Evolutionary conservation across 2,888 invertebrate genomes (phyloP), one percentile per base, ranked within the genome.

Genomic region (Hermaeophaga mercurialis): DNA sequence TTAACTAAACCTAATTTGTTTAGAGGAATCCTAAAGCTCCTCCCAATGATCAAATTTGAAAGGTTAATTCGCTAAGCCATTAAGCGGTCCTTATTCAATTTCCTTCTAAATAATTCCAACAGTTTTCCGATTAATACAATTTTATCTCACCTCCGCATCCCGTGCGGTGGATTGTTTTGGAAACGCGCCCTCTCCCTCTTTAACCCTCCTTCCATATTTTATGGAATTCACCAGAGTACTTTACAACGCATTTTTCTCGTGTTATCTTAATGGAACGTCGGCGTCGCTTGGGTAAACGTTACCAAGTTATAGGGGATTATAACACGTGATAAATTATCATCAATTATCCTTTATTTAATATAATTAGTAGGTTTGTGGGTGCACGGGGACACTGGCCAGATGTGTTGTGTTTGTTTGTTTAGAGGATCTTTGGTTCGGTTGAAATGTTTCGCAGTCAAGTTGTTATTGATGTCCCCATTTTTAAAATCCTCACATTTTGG

Each of bases 201-300:
- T n/a, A 31, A 31, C 31, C 31, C 31, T 31, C 12, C 11, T 2
- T 31, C 31, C n/a, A 6, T 31, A 31, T 31, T 31, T 31, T 31
- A 31, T 31, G 31, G 9, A 31, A 12, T 31, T 31, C 31, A 31
- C 11, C 11, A 31, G 12, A 31, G 12, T 31, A 31, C 31, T 31
- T 31, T 11, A 12, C 31, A 31, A 5, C 31, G 31, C 12, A 11
- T 31, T 31, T 31, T 31, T 31, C 31, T 31, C 31, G n/a, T 31
- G 31, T 31, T 31, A 31, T 31, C 31, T 31, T 31, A 31, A 31
- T 31, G 31, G 31, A 12, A 12, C 31, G 31, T 31, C 31, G 31
- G 12, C 31, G 12, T 31, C 31, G 31, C 31, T 2, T 11, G 31
- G 31, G 11, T 31, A 8, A 31, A 31, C 2, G 11, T 31, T 31